Conservation (phyloP, 1,140 invertebrate genomes). For the Potamilus streckersoni region DNA sequence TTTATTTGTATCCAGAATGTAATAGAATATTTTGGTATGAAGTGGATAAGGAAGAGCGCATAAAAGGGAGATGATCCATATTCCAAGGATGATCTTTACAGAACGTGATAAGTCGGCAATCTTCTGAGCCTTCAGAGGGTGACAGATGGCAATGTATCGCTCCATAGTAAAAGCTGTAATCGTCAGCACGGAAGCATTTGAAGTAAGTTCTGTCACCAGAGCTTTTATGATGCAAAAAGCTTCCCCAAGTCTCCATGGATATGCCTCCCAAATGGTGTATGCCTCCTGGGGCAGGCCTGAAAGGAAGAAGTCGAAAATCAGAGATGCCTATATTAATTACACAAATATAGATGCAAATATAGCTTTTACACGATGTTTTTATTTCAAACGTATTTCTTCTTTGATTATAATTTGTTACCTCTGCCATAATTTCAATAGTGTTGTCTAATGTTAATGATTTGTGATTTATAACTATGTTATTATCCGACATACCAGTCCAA, state of each 20-base stretch:
- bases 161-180: conserved; percentile 67
- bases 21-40: conserved; percentile 52
- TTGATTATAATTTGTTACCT: too few species aligned
- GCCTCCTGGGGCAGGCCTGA: conserved; percentile 85
- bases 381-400: too few species aligned
- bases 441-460: too few species aligned
- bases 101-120: conserved; percentile 77
- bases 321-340: too few species aligned
- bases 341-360: too few species aligned
- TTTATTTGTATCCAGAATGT: conserved; percentile 64
- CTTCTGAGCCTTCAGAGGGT: conserved; percentile 56
- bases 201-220: conserved; percentile 87
- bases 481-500: too few species aligned
- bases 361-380: too few species aligned
- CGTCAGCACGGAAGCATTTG: conserved; percentile 68
- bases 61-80: conserved; percentile 83
- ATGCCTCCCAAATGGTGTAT: conserved; percentile 85
- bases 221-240: conserved; percentile 85
- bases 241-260: conserved; percentile 89
- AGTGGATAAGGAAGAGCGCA: conserved; percentile 78
- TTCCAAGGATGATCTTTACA: conserved; percentile 79
- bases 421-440: too few species aligned
- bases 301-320: not conserved
- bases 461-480: too few species aligned
- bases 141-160: conserved; percentile 64